Evolutionary conservation across 2,113 vertebrate genomes (phyloP).

Genomic region (Barbus barbus): DNA sequence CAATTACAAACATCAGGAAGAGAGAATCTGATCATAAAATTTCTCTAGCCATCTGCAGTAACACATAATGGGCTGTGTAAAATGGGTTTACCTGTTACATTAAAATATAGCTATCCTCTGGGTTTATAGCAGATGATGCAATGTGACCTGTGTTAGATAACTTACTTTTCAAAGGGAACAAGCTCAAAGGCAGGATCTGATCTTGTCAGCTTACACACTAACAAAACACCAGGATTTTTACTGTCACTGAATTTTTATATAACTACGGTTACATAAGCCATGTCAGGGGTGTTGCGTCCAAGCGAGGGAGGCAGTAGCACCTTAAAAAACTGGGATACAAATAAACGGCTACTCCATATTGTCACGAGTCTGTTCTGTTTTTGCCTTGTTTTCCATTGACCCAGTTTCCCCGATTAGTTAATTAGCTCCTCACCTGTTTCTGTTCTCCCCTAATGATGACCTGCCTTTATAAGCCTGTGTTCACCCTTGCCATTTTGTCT

Average conservation of each 20-base stretch:
- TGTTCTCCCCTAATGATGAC: no score
- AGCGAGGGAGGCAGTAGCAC: background rate
- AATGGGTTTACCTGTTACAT: slow-evolving; percentile 39
- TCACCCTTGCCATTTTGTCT: no score
- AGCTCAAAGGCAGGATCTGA: slow-evolving; percentile 23
- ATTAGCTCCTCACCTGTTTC: no score
- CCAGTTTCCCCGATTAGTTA: no score
- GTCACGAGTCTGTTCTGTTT: no score
- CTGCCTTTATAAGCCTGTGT: no score
- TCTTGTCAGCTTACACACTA: background rate
- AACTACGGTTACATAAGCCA: slow-evolving; percentile 4
- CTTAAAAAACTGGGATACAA: background rate
- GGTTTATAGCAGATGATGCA: slow-evolving; percentile 46
- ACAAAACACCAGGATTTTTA: background rate
- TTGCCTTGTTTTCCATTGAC: no score
- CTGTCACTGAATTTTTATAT: background rate
- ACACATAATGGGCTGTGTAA: slow-evolving; percentile 30
- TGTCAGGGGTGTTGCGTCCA: background rate
- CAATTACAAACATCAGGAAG: slow-evolving; percentile 56
- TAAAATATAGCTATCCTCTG: slow-evolving; percentile 35
- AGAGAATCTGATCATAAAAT: slow-evolving; percentile 27
- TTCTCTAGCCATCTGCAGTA: slow-evolving; percentile 43
- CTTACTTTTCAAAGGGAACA: slow-evolving; percentile 5
- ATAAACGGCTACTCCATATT: no score
- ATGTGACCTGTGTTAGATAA: slow-evolving; percentile 22